Evolutionary conservation across 2,888 invertebrate species (phyloP), one percentile per base, ranked within the genome.

Genomic region (Podabrus alpinus): DNA sequence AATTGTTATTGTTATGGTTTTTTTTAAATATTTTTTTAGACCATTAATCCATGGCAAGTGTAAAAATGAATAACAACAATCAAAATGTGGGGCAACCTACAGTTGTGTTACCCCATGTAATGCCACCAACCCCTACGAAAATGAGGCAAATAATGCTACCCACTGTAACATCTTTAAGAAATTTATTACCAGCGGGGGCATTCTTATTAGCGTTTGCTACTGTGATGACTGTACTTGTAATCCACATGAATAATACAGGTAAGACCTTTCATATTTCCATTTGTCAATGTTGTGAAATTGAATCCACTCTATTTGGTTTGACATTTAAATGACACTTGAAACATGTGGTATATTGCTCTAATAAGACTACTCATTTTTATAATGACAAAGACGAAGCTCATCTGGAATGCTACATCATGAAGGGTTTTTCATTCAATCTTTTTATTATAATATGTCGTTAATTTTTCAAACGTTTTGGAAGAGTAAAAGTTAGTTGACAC

Each of bases 241-340:
- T 94, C 80, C 94, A 94, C 86, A 94, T 94, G 92, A 93, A 94
- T 86, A 94, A 93, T 81, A 93, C 92, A 88, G 94, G 94, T 94
- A 87, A 90, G 78, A n/a, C 45, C n/a, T 45, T 45, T 45, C 45
- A 45, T 9, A 45, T 45, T 7, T 45, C n/a, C 10, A n/a, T 5
- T 1, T n/a, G 45, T n/a, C 45, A 45, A 45, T 45, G 45, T 45
- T 45, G n/a, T 45, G 45, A 45, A 45, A 45, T 45, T n/a, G 45
- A n/a, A 45, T 45, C 45, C 0, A 7, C 45, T n/a, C 45, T n/a
- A 1, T 45, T 45, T 45, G 5, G n/a, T 45, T 45, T 45, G 45
- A 45, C 45, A 45, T 45, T 45, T 45, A 45, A 45, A 45, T 45
- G 45, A n/a, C 45, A 45, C 13, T 45, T 45, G 45, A 9, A n/a